These are phyloP conservation scores for Cuculus canorus DNA, from an alignment of 2,797 vertebrate genomes.

Conservation along the genomic window DNA sequence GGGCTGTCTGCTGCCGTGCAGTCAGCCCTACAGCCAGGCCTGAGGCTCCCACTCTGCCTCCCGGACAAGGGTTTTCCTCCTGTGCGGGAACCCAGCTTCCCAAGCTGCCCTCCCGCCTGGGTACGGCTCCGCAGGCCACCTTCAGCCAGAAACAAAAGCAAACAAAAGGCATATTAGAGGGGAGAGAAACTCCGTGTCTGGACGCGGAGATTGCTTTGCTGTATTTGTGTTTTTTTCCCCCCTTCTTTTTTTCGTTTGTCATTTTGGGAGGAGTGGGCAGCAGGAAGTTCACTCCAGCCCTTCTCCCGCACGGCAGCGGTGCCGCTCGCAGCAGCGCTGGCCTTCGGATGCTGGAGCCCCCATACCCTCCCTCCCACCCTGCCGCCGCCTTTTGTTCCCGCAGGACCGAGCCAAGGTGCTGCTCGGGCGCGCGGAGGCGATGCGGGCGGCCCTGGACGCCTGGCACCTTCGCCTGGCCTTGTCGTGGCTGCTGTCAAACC, in stretches of 20 bases:
- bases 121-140: conserved; percentile 20
- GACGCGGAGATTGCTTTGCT: conserved; percentile 20
- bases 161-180: neutral
- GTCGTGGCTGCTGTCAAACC: conserved; percentile 63
- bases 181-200: neutral
- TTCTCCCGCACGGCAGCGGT: conserved; percentile 24
- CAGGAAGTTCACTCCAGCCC: conserved; percentile 56
- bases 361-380: conserved; percentile 24
- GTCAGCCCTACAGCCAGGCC: conserved; percentile 5
- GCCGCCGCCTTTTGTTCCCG: conserved; percentile 78
- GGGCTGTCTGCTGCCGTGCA: neutral
- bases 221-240: conserved; percentile 1
- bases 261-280: conserved; percentile 53
- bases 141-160: conserved; percentile 33
- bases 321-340: conserved; percentile 51
- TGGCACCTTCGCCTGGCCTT: conserved; percentile 61
- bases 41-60: neutral
- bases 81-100: neutral
- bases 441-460: conserved; percentile 26
- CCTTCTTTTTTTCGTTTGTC: neutral
- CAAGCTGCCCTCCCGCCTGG: neutral
- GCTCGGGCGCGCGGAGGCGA: conserved; percentile 59
- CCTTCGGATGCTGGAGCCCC: conserved; percentile 63
- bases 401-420: conserved; percentile 77
- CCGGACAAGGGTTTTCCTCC: neutral